These are phyloP conservation scores for Aelia acuminata DNA, from an alignment of 2,888 invertebrate species.

Conservation along the genomic window DNA sequence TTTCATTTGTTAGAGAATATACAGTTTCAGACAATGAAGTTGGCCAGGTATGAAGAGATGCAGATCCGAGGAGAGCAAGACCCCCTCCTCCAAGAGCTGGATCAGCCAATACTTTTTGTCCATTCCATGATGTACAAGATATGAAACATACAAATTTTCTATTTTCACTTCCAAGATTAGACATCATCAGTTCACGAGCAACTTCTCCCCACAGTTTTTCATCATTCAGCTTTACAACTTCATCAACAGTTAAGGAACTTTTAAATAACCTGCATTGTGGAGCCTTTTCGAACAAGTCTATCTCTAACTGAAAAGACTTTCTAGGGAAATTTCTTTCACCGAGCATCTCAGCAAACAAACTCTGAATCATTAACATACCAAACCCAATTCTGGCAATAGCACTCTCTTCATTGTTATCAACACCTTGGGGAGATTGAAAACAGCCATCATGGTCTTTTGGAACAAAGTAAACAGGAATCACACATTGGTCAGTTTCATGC, in stretches of 20 bases:
- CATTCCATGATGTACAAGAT: conserved; percentile 86
- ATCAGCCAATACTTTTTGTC: conserved; percentile 76
- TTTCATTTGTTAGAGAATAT: conserved; percentile 74
- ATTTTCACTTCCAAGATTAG: conserved; percentile 74
- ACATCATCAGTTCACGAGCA: conserved; percentile 87
- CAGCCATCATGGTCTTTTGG: conserved; percentile 84
- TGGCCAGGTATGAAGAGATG: conserved; percentile 93
- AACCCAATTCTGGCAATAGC: conserved; percentile 83
- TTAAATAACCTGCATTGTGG: conserved; percentile 81
- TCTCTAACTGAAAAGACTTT: conserved; percentile 85
- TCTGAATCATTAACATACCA: conserved; percentile 86
- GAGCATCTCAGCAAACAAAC: conserved; percentile 89
- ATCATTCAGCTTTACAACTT: conserved; percentile 81
- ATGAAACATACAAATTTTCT: conserved; percentile 92
- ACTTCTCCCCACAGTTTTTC: conserved; percentile 87
- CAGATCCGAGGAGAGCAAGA: conserved; percentile 90
- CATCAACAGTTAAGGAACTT: conserved; percentile 79
- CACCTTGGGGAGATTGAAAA: conserved; percentile 79
- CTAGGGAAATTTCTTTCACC: conserved; percentile 82
- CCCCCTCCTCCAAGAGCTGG: conserved; percentile 95
- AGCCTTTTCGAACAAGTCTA: conserved; percentile 67
- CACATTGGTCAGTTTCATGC: conserved; percentile 68
- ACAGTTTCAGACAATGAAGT: conserved; percentile 78
- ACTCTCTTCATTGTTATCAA: conserved; percentile 78
- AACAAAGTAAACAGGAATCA: conserved; percentile 80